Percentiles rank a stretch among this genome's conserved stretches.
phyloP scores from a whole-genome alignment of 2,888 invertebrate species.

The Terebella lapidaria region DNA sequence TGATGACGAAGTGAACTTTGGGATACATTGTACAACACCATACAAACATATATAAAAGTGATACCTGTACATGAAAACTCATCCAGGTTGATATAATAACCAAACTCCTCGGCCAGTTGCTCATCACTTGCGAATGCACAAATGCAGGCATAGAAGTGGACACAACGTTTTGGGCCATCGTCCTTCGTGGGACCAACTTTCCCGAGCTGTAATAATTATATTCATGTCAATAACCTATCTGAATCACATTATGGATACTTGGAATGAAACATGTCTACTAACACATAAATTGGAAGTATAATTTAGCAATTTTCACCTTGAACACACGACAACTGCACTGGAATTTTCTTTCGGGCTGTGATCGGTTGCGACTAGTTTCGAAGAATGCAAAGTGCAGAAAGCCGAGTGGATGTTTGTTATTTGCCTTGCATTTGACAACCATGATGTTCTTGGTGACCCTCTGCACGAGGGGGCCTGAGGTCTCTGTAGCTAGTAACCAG shows the following conservation, averaged over 20 bases:
- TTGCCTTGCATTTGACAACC: conserved; percentile 67
- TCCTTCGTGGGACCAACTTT: conserved; percentile 28
- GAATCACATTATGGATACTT: no score
- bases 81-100: background rate
- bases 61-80: background rate
- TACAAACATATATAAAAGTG: no score
- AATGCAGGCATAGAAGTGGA: conserved; percentile 69
- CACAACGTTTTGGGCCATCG: conserved; percentile 54
- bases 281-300: no score
- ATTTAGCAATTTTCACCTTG: conserved; percentile 50
- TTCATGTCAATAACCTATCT: no score
- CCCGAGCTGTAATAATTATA: no score
- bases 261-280: no score
- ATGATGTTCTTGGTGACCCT: conserved; percentile 67
- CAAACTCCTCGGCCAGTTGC: conserved; percentile 62
- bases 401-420: conserved; percentile 65
- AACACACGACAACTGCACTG: conserved; percentile 61
- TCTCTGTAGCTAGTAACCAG: conserved; percentile 61
- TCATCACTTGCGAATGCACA: conserved; percentile 67
- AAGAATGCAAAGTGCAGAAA: conserved; percentile 66
- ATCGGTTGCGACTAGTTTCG: conserved; percentile 39
- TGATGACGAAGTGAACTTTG: no score
- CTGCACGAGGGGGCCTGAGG: conserved; percentile 64
- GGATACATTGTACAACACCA: no score
- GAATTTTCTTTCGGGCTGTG: conserved; percentile 57